phyloP scores from a whole-genome alignment of 2,888 invertebrate species.

The Caradrina kadenii region DNA sequence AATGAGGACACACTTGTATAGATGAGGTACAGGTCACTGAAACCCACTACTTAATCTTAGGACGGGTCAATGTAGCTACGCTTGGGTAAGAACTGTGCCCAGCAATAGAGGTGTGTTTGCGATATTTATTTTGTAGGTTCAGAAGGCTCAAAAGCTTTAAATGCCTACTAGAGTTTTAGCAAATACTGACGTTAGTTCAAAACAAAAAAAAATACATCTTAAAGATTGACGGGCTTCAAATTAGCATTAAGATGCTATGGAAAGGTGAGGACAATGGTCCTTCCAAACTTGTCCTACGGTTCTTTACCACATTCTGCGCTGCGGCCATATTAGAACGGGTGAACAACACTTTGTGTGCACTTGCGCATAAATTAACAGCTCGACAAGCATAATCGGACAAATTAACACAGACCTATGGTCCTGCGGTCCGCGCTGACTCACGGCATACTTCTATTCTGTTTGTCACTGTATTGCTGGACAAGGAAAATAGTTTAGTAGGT shows the following conservation, averaged over 20 bases:
- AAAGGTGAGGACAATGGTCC: background rate
- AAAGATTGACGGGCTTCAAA: background rate
- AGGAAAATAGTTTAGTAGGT: conserved; percentile 48
- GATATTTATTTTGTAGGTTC: background rate
- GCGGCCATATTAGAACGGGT: conserved; percentile 62
- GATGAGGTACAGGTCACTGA: too few relatives aligned
- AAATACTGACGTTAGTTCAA: background rate
- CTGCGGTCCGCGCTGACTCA: conserved; percentile 73
- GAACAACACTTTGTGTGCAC: conserved; percentile 68
- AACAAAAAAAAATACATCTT: background rate
- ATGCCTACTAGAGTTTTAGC: too few relatives aligned
- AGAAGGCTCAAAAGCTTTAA: background rate
- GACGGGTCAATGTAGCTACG: too few relatives aligned
- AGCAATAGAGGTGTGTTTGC: background rate
- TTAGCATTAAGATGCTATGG: background rate
- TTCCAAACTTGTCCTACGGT: conserved; percentile 45
- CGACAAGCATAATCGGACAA: conserved; percentile 72
- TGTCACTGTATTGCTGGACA: conserved; percentile 53
- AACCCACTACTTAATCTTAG: too few relatives aligned
- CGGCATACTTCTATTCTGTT: conserved; percentile 56
- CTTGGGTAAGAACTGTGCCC: too few relatives aligned
- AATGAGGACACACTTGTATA: too few relatives aligned
- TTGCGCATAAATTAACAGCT: conserved; percentile 63
- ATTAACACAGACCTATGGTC: conserved; percentile 79
- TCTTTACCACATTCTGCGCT: conserved; percentile 11